Conservation (phyloP, 1,140 invertebrate species). For the Drosophila sechellia region DNA sequence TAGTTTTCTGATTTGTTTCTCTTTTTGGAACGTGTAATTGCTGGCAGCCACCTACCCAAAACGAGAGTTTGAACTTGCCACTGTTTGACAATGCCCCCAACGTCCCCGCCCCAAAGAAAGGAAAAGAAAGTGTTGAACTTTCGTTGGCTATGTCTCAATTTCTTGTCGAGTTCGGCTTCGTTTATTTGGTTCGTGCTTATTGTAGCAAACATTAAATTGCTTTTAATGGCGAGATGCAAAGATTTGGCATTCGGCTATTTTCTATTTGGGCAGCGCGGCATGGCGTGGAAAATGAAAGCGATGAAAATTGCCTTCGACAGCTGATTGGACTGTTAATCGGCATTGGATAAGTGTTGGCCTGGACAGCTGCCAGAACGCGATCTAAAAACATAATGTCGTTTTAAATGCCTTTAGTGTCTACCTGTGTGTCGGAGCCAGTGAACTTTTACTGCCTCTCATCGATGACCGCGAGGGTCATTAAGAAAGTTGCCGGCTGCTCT, state of each 20-base stretch:
- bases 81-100: constrained; percentile 31
- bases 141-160: constrained; percentile 70
- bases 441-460: constrained; percentile 14
- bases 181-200: constrained; percentile 53
- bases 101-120: background rate
- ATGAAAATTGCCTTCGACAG: constrained; percentile 57
- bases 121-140: constrained; percentile 78
- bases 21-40: constrained; percentile 49
- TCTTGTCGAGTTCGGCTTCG: constrained; percentile 47
- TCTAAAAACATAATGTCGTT: constrained; percentile 48
- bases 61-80: constrained; percentile 63
- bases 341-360: background rate
- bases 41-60: constrained; percentile 58
- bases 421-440: constrained; percentile 5
- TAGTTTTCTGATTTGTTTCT: constrained; percentile 49
- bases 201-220: constrained; percentile 71
- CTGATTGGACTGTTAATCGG: constrained; percentile 23
- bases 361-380: constrained; percentile 35
- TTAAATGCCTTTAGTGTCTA: constrained; percentile 32
- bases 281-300: constrained; percentile 64
- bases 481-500: constrained; percentile 54
- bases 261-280: constrained; percentile 11
- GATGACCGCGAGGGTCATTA: constrained; percentile 54
- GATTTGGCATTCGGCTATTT: constrained; percentile 32
- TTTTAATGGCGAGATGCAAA: constrained; percentile 72